Evolutionary conservation across 2,888 invertebrate genomes (phyloP), one percentile per base, ranked within the genome.

Genomic region (Ophioninae sp.): DNA sequence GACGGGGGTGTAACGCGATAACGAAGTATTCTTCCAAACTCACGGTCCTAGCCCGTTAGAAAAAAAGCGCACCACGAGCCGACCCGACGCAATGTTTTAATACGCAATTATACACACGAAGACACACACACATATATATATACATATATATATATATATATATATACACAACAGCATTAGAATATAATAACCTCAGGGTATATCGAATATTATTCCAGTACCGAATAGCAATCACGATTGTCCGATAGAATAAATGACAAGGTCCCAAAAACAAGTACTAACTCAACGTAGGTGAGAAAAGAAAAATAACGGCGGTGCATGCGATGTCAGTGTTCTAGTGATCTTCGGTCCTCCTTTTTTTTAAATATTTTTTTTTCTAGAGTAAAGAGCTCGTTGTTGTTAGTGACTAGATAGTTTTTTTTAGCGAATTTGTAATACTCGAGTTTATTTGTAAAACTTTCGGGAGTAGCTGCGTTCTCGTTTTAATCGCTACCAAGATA

Each of bases 101-200:
- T 79, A 75, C 69, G 77, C 77, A 79, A 70, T 75, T 79, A 69
- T 65, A 50, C 13, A 50, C 6, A 41, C 8, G 6, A 5, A 50
- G 6, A 70, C 30, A 30, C 30, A 30, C 30, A 30, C 30, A 3
- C 3, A 30, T 30, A 30, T 30, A 30, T 30, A 50, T 50, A 50
- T 41, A 41, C 6, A 41, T 50, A 50, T 50, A 70, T n/a, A n/a
- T n/a, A n/a, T n/a, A n/a, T n/a, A 30, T 30, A 30, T 30, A 30
- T 30, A 50, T 50, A 50, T 41, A 41, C 6, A 41, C 10, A 50
- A 70, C 79, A 72, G 81, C 84, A 81, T 84, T 84, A 75, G 75
- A 79, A 78, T 81, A 81, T 41, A 77, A 78, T 79, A 79, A 81
- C 81, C 84, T 84, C 84, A 84, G 84, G 84, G 84, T 84, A 79